Evolutionary conservation across 2,113 vertebrate species (phyloP).

Genomic region (Stegastes partitus): DNA sequence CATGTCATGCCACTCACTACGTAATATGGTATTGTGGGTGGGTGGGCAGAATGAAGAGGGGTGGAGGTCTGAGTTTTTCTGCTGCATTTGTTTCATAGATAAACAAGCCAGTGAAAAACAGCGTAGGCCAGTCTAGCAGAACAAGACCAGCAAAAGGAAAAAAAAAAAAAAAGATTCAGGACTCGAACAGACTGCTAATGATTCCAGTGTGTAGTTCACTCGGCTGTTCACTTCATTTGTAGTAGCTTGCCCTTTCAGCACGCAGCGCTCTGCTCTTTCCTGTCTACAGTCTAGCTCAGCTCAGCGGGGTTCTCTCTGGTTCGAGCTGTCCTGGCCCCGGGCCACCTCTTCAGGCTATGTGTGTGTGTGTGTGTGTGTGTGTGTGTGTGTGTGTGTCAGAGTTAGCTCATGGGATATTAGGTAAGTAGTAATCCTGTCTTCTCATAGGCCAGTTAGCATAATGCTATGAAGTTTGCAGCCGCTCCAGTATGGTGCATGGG

Average conservation of each 20-base stretch:
- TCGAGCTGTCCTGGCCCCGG: slow-evolving; percentile 34
- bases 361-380: slow-evolving; percentile 7
- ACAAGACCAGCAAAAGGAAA: slow-evolving; percentile 22
- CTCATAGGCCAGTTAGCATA: slow-evolving; percentile 49
- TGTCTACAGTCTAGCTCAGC: slow-evolving; percentile 51
- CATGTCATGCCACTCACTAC: slow-evolving; percentile 16
- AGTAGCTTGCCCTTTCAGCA: slow-evolving; percentile 43
- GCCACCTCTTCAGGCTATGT: slow-evolving; percentile 40
- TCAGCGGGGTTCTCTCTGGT: slow-evolving; percentile 41
- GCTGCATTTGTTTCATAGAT: slow-evolving; percentile 62
- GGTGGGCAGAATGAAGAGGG: background rate
- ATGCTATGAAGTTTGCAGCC: slow-evolving; percentile 51
- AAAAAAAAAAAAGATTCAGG: background rate
- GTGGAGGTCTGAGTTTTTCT: slow-evolving; percentile 16
- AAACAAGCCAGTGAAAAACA: slow-evolving; percentile 35
- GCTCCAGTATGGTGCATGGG: slow-evolving; percentile 15
- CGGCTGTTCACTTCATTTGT: slow-evolving; percentile 54
- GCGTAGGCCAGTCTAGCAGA: slow-evolving; percentile 42
- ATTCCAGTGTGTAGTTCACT: slow-evolving; percentile 48
- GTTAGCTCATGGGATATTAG: slow-evolving; percentile 56
- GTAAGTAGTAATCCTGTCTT: slow-evolving; percentile 67
- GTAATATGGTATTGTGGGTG: background rate
- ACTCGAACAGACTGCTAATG: slow-evolving; percentile 41
- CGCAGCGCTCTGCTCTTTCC: slow-evolving; percentile 33
- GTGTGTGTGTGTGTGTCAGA: slow-evolving; percentile 13